Base-by-base conservation (phyloP, 2,888 invertebrate species). In the Chrysotoxum bicinctum region DNA sequence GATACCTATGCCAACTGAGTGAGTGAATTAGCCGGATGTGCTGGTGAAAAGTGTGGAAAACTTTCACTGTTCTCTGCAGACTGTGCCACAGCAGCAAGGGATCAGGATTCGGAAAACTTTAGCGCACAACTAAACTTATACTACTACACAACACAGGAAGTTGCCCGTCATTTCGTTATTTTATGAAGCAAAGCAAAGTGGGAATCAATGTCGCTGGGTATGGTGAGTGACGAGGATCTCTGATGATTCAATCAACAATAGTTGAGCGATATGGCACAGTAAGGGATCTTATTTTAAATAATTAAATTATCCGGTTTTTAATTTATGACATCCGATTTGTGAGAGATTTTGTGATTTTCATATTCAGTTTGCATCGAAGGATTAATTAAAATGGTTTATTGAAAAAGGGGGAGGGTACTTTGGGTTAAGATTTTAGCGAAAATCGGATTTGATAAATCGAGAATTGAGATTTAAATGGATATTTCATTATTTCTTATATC, bases 31-130 rank as follows among this genome's bases (percentile, higher is more conserved):
- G 72, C 72, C 84, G 84, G 84, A 80, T 84, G 70, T 60, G 75
- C 52, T 84, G 80, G 58, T 84, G 84, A 76, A 74, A 74, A 74
- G 70, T 84, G 70, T 72, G 21, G 70, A 80, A 84, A 84, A 84
- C 75, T 76, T 84, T 80, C 72, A 80, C 80, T 84, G 10, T 16
- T n/a, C 21, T 50, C 4, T 21, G 12, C n/a, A n/a, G 21, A 32
- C 23, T 58, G 35, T 48, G 19, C n/a, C 35, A 62, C 72, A 66
- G 40, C 58, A 45, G 40, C 58, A 45, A 52, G 40, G 64, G 45
- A 64, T 48, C 60, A 73, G 68, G 52, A 74, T 78, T 58, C 8
- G 23, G 62, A 45, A 80, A 84, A 84, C 75, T 76, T 84, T 58
- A 70, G 69, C 35, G 60, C 40, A 70, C 43, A 62, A 45, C 62